Base-by-base conservation (phyloP, 23 tunicate species). In the Aplidium turbinatum region DNA sequence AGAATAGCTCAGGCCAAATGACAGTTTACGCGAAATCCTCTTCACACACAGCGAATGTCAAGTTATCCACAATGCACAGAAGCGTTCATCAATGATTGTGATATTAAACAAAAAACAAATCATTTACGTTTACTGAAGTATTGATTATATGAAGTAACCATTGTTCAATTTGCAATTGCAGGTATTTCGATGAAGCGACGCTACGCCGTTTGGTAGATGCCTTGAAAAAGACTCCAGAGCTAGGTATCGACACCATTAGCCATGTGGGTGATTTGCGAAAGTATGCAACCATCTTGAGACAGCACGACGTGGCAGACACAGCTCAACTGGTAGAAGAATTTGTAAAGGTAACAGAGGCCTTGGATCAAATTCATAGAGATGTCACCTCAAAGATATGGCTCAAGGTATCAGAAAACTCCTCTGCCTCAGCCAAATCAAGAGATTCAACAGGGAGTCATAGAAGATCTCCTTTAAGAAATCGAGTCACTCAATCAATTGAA, bases 331-430 rank as follows among this genome's bases (percentile, higher is more conserved):
- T 82, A 19, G 87, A 82, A 35, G 80, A 82, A 38, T 82, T 54
- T 45, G 80, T 82, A 36, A 82, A 82, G 45, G 80, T 82, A 51
- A 82, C 87, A 23, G 87, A 82, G 33, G 48, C 87, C 40, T 73
- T 82, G 26, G 87, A 82, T 53, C 87, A 63, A 57, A 82, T 82
- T 65, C 87, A 82, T 48, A 73, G 87, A 27, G 87, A 82, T 33
- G 87, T 73, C 18, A 63, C 87, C 11, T 73, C 87, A 16, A 82
- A 82, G 58, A 63, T 82, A 6, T 82, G 87, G 87, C 74, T 72
- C 38, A 63, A 58, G 24, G 80, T 82, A 4, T 24, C 65, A 1
- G 80, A 82, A 26, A 38, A 35, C 33, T 23, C 67, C 45, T 73
- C 80, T 22, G 87, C 87, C 35, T 72, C 75, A 2, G 87, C 79